Percentiles rank a stretch among this genome's conserved stretches.
These are phyloP conservation scores for Campylomormyrus tamandua DNA, from an alignment of 2,113 vertebrate species.

Conservation along the genomic window DNA sequence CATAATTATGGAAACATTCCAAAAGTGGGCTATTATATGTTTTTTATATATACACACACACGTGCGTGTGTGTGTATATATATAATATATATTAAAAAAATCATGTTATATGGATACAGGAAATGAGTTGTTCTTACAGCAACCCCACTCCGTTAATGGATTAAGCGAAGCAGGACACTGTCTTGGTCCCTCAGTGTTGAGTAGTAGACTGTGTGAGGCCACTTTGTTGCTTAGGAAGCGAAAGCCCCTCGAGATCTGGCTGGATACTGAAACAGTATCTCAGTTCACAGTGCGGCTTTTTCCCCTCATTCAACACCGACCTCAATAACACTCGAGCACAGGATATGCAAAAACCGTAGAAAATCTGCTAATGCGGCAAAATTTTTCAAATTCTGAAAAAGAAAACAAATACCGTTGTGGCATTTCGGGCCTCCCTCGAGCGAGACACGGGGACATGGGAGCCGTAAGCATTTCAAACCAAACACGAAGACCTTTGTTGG, in stretches of 20 bases:
- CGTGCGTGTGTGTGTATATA: too few relatives aligned
- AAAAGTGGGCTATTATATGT: background rate
- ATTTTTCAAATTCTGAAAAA: background rate
- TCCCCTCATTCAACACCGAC: background rate
- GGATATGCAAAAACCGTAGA: background rate
- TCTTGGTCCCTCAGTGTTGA: background rate
- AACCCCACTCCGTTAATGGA: background rate
- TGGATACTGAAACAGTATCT: background rate
- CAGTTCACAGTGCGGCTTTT: background rate
- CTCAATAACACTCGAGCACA: background rate
- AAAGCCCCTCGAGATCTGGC: background rate
- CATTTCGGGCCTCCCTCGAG: background rate
- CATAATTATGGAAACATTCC: background rate
- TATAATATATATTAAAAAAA: too few relatives aligned
- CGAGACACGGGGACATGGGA: background rate
- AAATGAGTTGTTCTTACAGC: background rate
- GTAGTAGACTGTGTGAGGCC: background rate
- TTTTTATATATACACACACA: background rate
- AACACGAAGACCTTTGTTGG: background rate
- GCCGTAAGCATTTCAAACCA: background rate
- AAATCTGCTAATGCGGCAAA: background rate
- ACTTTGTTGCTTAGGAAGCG: background rate
- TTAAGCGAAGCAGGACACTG: background rate
- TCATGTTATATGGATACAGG: background rate
- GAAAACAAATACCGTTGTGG: conserved; percentile 5